Evolutionary conservation across 1,140 invertebrate genomes (phyloP), one percentile per base, ranked within the genome.

Genomic region (Dysdera silvatica): DNA sequence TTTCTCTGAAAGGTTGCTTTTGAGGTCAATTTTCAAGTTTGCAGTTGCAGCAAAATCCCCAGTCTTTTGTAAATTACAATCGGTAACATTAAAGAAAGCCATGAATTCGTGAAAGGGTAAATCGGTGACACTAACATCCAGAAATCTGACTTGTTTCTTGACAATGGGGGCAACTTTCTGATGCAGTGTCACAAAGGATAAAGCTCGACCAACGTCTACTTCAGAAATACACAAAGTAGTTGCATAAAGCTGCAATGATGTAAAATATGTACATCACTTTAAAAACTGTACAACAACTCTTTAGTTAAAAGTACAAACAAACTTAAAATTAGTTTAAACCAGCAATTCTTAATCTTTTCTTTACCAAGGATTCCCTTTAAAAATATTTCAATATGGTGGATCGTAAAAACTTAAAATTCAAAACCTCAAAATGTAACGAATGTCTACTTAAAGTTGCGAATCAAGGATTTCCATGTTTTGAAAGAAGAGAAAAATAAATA

Each of bases 191-290:
- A 73, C 52, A 37, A 72, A 61, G 16, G 58, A 58, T 10, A 71
- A 40, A 5, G 71, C 69, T 24, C 72, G 66, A 4, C 70, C 69
- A 10, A 66, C 67, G 60, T 73, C 70, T 40, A 65, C 55, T 32
- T 71, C 71, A 8, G 67, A 65, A 26, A 71, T 61, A 43, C 62
- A 60, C 1, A 75, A 55, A 18, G 68, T 53, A 12, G 40, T 52
- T 16, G 68, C 59, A 32, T 62, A 62, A 16, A 47, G 29, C 60
- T 62, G 37, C 23, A 61, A 61, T 20, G 2, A 45, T 20, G 2
- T 10, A 20, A 14, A 24, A 48, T 48, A n/a, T 29, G 31, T 31
- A 40, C 32, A 8, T 4, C 18, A 35, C 20, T 10, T 5, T 1
- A n/a, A n/a, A n/a, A n/a, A n/a, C n/a, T n/a, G n/a, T n/a, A n/a